Conservation (phyloP, 2,888 invertebrate genomes). For the Germaria angustata region DNA sequence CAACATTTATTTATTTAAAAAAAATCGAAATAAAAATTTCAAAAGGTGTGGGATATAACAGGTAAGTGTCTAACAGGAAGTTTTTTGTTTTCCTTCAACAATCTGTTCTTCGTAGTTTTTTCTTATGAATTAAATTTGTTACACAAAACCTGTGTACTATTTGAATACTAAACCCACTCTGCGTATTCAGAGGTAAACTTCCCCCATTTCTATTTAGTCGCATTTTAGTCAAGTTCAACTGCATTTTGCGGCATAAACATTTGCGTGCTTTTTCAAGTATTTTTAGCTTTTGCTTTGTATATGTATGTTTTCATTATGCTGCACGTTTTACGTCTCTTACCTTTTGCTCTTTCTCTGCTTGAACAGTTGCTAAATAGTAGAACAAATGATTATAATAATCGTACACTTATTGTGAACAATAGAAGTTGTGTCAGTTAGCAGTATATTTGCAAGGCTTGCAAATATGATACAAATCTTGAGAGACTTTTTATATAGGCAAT, state of each 20-base stretch:
- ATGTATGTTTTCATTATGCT: neutral
- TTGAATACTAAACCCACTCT: neutral
- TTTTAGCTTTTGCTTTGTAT: constrained; percentile 8
- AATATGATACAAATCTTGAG: too few species aligned
- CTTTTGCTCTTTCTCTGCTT: constrained; percentile 3
- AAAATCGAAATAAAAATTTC: constrained; percentile 14
- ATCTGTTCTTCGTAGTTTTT: neutral
- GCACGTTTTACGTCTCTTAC: neutral
- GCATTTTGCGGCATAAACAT: constrained; percentile 3
- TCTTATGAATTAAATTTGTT: neutral
- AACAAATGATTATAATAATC: constrained; percentile 1
- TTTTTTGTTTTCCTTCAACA: constrained; percentile 21
- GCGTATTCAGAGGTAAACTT: constrained; percentile 9
- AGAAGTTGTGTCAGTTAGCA: neutral
- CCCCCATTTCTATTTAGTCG: neutral
- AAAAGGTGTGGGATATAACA: constrained; percentile 9
- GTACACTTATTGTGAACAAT: neutral
- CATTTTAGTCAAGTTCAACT: constrained; percentile 50
- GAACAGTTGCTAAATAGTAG: constrained; percentile 22
- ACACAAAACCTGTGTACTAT: constrained; percentile 22
- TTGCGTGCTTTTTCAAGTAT: neutral
- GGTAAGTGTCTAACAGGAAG: constrained; percentile 39
- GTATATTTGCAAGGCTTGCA: too few species aligned
- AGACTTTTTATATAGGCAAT: too few species aligned
- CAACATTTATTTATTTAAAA: too few species aligned